phyloP scores from a whole-genome alignment of 1,140 invertebrate genomes.

The Zaprionus tsacasi region DNA sequence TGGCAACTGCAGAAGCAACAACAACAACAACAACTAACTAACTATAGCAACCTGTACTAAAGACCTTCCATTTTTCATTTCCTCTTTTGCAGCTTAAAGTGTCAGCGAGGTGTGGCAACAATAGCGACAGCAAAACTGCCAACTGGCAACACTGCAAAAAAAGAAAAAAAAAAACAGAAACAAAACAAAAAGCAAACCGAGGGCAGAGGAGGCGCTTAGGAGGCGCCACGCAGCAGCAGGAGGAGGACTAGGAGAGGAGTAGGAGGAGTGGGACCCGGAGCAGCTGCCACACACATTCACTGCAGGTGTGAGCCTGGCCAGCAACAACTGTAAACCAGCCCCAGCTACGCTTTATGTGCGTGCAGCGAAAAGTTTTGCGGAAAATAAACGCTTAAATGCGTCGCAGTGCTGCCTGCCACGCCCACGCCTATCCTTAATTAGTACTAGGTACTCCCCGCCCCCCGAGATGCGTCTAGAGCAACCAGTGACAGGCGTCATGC shows the following conservation, averaged over 20 bases:
- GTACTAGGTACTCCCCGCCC: neutral
- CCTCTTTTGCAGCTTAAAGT: conserved; percentile 77
- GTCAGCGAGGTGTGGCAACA: conserved; percentile 50
- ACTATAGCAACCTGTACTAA: conserved; percentile 38
- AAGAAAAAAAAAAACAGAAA: neutral
- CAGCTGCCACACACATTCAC: neutral
- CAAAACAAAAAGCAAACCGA: neutral
- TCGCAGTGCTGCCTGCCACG: neutral
- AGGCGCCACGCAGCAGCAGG: conserved; percentile 7
- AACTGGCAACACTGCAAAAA: conserved; percentile 28
- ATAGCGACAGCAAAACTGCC: conserved; percentile 2
- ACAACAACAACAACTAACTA: conserved; percentile 6
- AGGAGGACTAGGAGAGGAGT: conserved; percentile 7
- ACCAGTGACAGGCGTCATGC: conserved; percentile 51
- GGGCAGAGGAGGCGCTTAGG: conserved; percentile 5
- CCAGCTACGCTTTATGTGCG: conserved; percentile 56
- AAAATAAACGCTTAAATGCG: conserved; percentile 48
- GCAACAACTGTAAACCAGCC: conserved; percentile 10
- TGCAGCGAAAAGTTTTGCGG: conserved; percentile 52
- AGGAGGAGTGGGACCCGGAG: neutral
- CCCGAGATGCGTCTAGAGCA: conserved; percentile 25
- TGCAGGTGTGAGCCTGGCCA: conserved; percentile 21
- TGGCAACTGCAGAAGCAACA: no score
- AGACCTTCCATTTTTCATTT: conserved; percentile 75
- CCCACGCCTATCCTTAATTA: neutral